Evolutionary conservation across 2,113 vertebrate species (phyloP).

Genomic region (Pavo muticus): DNA sequence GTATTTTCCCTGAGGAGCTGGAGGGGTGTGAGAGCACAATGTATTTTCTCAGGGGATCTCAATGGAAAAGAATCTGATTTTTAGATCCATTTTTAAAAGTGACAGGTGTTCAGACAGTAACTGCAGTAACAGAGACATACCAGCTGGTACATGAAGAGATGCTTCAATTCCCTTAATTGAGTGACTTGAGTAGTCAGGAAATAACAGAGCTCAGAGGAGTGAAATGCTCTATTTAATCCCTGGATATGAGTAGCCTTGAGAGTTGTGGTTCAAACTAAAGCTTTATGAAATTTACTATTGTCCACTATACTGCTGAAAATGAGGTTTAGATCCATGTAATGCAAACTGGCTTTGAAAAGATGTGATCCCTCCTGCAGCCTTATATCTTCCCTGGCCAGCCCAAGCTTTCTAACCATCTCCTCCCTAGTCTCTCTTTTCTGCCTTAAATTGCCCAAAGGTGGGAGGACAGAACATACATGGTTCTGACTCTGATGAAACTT

Average conservation of each 20-base stretch:
- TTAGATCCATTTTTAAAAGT: conserved; percentile 6
- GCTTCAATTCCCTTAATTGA: not conserved
- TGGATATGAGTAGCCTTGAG: not conserved
- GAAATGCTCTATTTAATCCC: not conserved
- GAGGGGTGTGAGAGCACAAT: not conserved
- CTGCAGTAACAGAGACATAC: not conserved
- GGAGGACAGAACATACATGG: not conserved
- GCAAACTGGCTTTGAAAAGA: not conserved
- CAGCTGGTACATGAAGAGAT: not conserved
- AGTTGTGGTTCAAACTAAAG: not conserved
- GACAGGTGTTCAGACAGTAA: not conserved
- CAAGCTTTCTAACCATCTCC: not conserved
- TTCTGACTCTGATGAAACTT: not conserved
- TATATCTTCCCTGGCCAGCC: not conserved
- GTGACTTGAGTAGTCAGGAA: not conserved
- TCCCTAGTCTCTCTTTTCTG: not conserved
- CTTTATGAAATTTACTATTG: not conserved
- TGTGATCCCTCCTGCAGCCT: not conserved
- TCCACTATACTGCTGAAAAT: not conserved
- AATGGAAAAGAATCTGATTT: not conserved
- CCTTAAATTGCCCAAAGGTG: not conserved
- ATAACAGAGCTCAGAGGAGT: too few species aligned
- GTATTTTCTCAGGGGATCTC: not conserved
- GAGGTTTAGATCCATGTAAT: not conserved
- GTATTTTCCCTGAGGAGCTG: not conserved